Base-by-base conservation (phyloP, 2,888 invertebrate genomes). In the Neria commutata region DNA sequence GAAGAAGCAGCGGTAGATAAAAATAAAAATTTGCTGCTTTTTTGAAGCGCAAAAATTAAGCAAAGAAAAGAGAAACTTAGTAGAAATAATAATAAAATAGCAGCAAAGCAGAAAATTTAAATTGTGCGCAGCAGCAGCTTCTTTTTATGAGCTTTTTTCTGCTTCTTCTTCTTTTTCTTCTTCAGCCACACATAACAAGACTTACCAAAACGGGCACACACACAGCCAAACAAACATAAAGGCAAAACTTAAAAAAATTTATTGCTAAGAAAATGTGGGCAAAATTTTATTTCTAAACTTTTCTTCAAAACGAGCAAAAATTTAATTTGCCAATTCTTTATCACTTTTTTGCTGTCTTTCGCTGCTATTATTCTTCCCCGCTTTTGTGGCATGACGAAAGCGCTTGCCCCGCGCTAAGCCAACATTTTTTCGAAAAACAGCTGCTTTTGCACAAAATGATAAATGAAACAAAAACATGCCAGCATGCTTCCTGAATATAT, bases 191-290 rank as follows among this genome's bases (percentile, higher is more conserved):
- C 29, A 29, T 11, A 29, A n/a, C n/a, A n/a, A n/a, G n/a, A n/a
- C n/a, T n/a, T 11, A 29, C 29, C 6, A 6, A 29, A 29, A 6
- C 29, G 11, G 6, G 29, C 29, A 29, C 29, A 29, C 29, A 29
- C 29, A 29, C 29, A 29, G 6, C 6, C 11, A 8, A 11, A 11
- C 29, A 29, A 6, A 29, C 29, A 29, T 8, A 29, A 6, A 10
- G 14, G 34, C 26, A 50, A 34, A 50, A 34, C 2, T 21, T 34
- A 21, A 10, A 34, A 21, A 55, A 69, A 65, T 62, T 69, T n/a
- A n/a, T 69, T 70, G 60, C 67, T 62, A 69, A 72, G 70, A 67
- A 67, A 69, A 67, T 60, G n/a, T n/a, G n/a, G n/a, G n/a, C n/a
- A n/a, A n/a, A n/a, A n/a, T n/a, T n/a, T n/a, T n/a, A n/a, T n/a